phyloP scores from a whole-genome alignment of 2,797 vertebrate genomes.

The Trematomus bernacchii region DNA sequence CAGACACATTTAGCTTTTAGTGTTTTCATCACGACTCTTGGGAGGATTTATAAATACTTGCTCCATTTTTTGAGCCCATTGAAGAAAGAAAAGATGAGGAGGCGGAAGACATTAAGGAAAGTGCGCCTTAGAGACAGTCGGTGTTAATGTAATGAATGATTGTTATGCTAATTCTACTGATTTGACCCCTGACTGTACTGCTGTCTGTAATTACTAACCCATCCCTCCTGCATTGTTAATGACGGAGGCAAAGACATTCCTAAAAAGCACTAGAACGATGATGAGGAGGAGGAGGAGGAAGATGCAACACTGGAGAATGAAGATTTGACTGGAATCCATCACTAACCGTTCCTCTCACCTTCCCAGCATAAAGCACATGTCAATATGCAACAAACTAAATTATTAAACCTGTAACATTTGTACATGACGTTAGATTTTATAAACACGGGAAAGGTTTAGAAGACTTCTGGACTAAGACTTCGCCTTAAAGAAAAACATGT shows the following conservation, averaged over 20 bases:
- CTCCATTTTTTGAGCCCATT: background rate
- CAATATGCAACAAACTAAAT: conserved; percentile 62
- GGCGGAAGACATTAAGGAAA: background rate
- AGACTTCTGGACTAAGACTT: conserved; percentile 7
- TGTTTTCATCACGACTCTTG: background rate
- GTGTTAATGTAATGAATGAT: background rate
- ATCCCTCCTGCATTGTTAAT: background rate
- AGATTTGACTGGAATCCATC: conserved; percentile 24
- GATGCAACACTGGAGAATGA: conserved; percentile 55
- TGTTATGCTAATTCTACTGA: background rate
- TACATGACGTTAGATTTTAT: conserved; percentile 50
- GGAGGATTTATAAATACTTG: background rate
- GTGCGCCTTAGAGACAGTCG: background rate
- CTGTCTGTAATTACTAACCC: conserved; percentile 27
- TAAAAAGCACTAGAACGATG: conserved; percentile 21
- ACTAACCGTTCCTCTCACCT: conserved; percentile 20
- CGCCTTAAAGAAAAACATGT: conserved; percentile 13
- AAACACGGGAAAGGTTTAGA: conserved; percentile 8
- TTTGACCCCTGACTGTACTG: conserved; percentile 31
- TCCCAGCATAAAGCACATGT: conserved; percentile 20
- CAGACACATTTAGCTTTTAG: background rate
- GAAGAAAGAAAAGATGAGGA: background rate
- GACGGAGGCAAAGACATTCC: conserved; percentile 14
- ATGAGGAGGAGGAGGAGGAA: background rate
- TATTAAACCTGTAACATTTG: conserved; percentile 60